Evolutionary conservation across 2,888 invertebrate genomes (phyloP).

Genomic region (Nasonovia ribisnigri): DNA sequence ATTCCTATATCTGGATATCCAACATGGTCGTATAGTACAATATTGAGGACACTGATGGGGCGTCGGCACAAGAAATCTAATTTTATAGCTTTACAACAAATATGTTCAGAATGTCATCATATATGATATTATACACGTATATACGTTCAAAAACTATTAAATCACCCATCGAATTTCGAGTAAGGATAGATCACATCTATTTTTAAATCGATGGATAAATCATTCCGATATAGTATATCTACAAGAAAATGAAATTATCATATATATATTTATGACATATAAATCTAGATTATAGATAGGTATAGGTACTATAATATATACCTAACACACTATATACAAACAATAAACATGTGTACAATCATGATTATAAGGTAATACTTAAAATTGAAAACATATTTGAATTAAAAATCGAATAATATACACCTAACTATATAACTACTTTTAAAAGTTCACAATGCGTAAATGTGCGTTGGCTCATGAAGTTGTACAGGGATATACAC

Average conservation of each 20-base stretch:
- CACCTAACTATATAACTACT: neutral
- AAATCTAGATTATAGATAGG: neutral
- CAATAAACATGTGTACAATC: neutral
- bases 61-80: conserved; percentile 37
- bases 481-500: neutral
- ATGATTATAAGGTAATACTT: neutral
- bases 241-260: neutral
- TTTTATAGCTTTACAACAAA: conserved; percentile 34
- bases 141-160: neutral
- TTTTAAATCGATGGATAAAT: neutral
- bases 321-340: neutral
- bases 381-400: neutral
- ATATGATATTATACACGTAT: neutral
- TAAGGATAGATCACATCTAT: neutral
- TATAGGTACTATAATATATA: neutral
- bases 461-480: neutral
- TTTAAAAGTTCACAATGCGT: neutral
- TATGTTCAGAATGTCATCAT: neutral
- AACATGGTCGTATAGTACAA: conserved; percentile 14
- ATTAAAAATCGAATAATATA: neutral
- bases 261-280: no score
- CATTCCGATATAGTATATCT: neutral
- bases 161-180: neutral
- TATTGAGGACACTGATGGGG: conserved; percentile 33
- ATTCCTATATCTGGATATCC: conserved; percentile 32